A percentile compares a stretch with the other conserved stretches of the same genome.
These are phyloP conservation scores for Synanthedon vespiformis DNA, from an alignment of 2,888 invertebrate genomes.

Conservation along the genomic window DNA sequence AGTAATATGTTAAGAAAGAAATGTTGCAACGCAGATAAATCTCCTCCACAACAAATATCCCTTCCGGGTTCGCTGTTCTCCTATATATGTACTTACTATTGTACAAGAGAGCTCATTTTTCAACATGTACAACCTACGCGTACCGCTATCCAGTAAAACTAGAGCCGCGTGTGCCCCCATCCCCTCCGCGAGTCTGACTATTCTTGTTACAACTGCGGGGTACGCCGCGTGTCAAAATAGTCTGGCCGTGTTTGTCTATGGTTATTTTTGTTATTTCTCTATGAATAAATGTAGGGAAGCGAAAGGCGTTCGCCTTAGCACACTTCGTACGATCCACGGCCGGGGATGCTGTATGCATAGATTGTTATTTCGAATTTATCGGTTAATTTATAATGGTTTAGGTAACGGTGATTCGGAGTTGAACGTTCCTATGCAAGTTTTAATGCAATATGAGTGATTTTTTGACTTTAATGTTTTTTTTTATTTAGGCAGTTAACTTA, in stretches of 20 bases:
- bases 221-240: conserved; percentile 20
- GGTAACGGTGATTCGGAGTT: not conserved
- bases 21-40: conserved; percentile 17
- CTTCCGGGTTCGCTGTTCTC: conserved; percentile 61
- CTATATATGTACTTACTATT: conserved; percentile 36
- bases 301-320: conserved; percentile 70
- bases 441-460: too few relatives aligned
- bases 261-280: conserved; percentile 70
- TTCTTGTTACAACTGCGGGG: conserved; percentile 10
- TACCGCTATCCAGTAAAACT: conserved; percentile 22
- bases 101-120: conserved; percentile 61
- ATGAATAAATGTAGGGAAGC: conserved; percentile 65
- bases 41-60: conserved; percentile 53
- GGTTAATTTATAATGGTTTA: conserved; percentile 3
- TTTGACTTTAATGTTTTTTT: too few relatives aligned
- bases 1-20: not conserved
- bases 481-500: not conserved
- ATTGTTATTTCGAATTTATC: not conserved
- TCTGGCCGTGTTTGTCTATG: conserved; percentile 42
- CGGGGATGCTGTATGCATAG: not conserved
- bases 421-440: not conserved
- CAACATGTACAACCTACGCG: conserved; percentile 65
- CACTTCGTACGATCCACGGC: conserved; percentile 36
- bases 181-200: conserved; percentile 7
- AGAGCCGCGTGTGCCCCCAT: conserved; percentile 25